Percentiles rank a stretch among this genome's conserved stretches.
Conservation (phyloP, 2,797 vertebrate species). For the Ispidina picta region DNA sequence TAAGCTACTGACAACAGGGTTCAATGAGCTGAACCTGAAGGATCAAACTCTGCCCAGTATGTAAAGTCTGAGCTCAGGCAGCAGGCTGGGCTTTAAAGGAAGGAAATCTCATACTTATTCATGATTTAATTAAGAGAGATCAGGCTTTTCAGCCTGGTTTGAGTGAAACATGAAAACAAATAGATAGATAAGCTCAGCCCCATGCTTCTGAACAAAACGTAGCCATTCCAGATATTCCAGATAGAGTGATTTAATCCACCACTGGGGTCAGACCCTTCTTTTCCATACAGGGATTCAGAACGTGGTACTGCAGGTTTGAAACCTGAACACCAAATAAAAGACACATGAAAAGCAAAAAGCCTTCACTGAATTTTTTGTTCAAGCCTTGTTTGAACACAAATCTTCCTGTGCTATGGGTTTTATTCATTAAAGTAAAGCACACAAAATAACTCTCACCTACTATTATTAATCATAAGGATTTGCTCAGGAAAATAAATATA, state of each 20-base stretch:
- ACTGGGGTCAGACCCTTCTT: not conserved
- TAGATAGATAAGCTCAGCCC: not conserved
- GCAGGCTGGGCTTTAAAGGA: slow-evolving; percentile 12
- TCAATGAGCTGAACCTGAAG: slow-evolving; percentile 8
- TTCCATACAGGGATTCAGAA: not conserved
- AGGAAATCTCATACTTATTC: slow-evolving; percentile 59
- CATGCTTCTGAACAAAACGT: not conserved
- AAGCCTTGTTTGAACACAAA: slow-evolving; percentile 39
- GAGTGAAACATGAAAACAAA: slow-evolving; percentile 40
- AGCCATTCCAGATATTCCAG: not conserved
- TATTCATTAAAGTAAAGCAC: slow-evolving; percentile 55
- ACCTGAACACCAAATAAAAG: slow-evolving; percentile 14
- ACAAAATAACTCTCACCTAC: slow-evolving; percentile 47
- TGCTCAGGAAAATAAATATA: slow-evolving; percentile 57
- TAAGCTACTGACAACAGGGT: slow-evolving; percentile 34
- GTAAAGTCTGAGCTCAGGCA: slow-evolving; percentile 19
- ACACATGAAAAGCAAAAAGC: slow-evolving; percentile 38
- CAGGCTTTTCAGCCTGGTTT: not conserved
- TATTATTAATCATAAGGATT: slow-evolving; percentile 58
- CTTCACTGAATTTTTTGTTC: slow-evolving; percentile 1
- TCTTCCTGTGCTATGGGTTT: not conserved
- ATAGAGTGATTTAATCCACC: slow-evolving; percentile 27
- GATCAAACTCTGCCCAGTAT: not conserved
- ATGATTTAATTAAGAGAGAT: slow-evolving; percentile 48
- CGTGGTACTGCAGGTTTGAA: not conserved